These are phyloP conservation scores for Philotrypesis tridentata DNA, from an alignment of 1,140 invertebrate species.

Conservation along the genomic window DNA sequence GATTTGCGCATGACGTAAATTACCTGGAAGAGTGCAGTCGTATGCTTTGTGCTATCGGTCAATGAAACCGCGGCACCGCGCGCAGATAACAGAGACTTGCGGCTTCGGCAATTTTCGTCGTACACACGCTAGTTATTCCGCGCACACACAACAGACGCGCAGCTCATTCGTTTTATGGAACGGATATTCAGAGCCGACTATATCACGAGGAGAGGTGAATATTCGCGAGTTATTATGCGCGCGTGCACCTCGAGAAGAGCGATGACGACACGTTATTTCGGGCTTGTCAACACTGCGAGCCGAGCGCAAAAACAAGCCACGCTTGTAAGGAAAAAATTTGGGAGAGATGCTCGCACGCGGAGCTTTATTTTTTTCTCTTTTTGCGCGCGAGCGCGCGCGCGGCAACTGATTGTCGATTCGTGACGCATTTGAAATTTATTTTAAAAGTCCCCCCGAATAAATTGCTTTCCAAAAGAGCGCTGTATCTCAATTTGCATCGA, in stretches of 20 bases:
- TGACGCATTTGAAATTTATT: too few relatives aligned
- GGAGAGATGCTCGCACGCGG: too few relatives aligned
- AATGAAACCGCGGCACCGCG: conserved; percentile 24
- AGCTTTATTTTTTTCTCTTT: too few relatives aligned
- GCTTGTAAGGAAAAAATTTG: background rate
- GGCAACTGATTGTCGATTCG: background rate
- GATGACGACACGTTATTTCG: conserved; percentile 22
- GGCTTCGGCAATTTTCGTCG: conserved; percentile 34
- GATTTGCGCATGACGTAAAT: conserved; percentile 22
- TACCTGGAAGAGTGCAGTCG: conserved; percentile 12
- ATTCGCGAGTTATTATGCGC: background rate
- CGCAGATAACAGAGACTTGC: conserved; percentile 21
- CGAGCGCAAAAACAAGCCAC: background rate
- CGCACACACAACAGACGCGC: background rate
- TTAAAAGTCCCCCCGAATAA: too few relatives aligned
- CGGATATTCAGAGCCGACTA: background rate
- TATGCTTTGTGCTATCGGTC: conserved; percentile 15
- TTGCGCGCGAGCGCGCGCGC: too few relatives aligned
- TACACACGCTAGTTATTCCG: background rate
- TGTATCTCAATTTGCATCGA: too few relatives aligned
- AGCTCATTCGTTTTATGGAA: background rate
- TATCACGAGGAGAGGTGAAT: background rate
- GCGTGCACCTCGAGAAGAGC: background rate
- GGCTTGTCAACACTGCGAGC: background rate
- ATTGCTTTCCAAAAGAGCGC: too few relatives aligned